Evolutionary conservation across 1,140 invertebrate species (phyloP).

Genomic region (Neotoxoptera formosana): DNA sequence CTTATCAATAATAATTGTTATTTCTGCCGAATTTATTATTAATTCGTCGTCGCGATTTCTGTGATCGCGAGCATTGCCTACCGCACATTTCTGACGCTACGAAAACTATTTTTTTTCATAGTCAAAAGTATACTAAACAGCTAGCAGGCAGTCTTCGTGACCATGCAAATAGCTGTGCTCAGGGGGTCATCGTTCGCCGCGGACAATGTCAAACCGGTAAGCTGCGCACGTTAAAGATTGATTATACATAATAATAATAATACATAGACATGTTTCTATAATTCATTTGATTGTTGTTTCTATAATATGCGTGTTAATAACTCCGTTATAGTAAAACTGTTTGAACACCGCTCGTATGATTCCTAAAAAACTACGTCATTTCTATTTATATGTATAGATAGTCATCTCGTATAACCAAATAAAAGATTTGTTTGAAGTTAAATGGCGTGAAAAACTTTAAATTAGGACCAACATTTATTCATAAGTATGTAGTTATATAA

Average conservation of each 20-base stretch:
- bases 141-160: background rate
- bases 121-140: too few species aligned
- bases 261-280: background rate
- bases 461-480: too few species aligned
- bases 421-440: too few species aligned
- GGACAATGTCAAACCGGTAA: background rate
- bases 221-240: background rate
- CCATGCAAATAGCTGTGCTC: background rate
- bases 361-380: too few species aligned
- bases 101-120: background rate
- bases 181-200: background rate
- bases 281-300: background rate
- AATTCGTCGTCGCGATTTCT: background rate
- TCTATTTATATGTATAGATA: too few species aligned
- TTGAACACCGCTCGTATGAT: too few species aligned
- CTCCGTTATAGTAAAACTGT: too few species aligned
- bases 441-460: too few species aligned
- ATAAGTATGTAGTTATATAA: too few species aligned
- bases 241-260: background rate
- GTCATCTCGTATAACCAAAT: too few species aligned
- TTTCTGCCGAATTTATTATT: background rate
- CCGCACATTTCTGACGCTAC: background rate
- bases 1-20: too few species aligned
- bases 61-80: background rate
- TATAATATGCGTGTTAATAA: too few species aligned